Evolutionary conservation across 2,113 vertebrate genomes (phyloP).

Genomic region (Prolemur simus): DNA sequence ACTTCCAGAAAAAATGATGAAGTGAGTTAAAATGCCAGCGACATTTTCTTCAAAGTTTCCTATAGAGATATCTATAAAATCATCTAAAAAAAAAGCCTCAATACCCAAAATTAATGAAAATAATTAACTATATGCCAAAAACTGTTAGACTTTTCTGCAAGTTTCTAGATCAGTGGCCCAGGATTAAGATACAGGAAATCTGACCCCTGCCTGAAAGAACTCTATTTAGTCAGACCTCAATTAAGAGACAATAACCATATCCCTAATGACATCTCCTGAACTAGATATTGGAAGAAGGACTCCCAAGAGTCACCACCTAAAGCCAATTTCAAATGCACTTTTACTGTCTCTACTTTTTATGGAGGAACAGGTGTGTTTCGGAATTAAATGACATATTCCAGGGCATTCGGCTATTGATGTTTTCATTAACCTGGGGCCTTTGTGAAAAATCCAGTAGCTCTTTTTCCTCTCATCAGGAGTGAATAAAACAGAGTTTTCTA

Average conservation of each 20-base stretch:
- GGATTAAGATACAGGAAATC: neutral
- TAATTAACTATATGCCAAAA: neutral
- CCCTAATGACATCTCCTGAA: neutral
- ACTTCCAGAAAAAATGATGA: conserved; percentile 34
- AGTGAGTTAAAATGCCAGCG: conserved; percentile 13
- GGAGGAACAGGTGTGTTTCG: neutral
- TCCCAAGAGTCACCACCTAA: neutral
- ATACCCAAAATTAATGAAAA: neutral
- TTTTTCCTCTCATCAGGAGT: neutral
- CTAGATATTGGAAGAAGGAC: neutral
- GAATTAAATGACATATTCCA: neutral
- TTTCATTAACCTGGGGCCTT: neutral
- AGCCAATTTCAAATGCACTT: neutral
- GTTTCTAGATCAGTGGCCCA: neutral
- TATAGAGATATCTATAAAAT: neutral
- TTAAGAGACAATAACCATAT: neutral
- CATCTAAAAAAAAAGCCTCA: neutral
- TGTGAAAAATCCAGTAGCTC: neutral
- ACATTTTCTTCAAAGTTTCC: neutral
- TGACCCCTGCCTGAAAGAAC: neutral
- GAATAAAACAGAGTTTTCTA: neutral
- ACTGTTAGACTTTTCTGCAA: neutral
- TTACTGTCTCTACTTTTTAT: neutral
- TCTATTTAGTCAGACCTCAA: neutral
- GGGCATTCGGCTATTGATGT: neutral